These are phyloP conservation scores for Drosophila parvula DNA, from an alignment of 1,140 invertebrate species.

Conservation along the genomic window DNA sequence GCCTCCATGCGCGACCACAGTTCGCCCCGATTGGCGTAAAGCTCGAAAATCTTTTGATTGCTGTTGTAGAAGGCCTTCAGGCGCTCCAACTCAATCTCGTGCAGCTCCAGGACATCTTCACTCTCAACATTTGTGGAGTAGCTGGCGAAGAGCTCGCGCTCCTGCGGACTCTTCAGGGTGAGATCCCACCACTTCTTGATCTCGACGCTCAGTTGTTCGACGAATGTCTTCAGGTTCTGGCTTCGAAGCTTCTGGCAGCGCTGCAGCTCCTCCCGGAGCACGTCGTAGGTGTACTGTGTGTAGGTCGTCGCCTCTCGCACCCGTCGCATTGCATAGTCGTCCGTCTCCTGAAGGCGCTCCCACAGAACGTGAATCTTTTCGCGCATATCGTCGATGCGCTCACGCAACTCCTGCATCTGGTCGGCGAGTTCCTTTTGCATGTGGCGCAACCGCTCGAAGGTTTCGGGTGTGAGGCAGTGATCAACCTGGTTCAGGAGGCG, in stretches of 20 bases:
- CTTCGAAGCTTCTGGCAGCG: constrained; percentile 87
- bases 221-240: constrained; percentile 88
- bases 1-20: constrained; percentile 88
- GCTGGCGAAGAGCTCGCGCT: constrained; percentile 87
- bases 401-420: constrained; percentile 71
- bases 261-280: constrained; percentile 86
- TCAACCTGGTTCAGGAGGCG: constrained; percentile 33
- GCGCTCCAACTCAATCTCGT: constrained; percentile 89
- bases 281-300: constrained; percentile 84
- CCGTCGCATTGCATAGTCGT: constrained; percentile 12
- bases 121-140: constrained; percentile 87
- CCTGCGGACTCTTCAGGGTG: constrained; percentile 86
- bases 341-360: constrained; percentile 84
- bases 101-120: constrained; percentile 89
- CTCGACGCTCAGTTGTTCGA: constrained; percentile 88
- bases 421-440: not conserved
- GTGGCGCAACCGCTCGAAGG: not conserved
- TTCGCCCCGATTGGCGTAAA: constrained; percentile 86
- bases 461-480: constrained; percentile 21
- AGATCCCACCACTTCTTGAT: constrained; percentile 89
- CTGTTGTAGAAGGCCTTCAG: constrained; percentile 88
- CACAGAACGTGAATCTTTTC: constrained; percentile 86
- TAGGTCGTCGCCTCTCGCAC: constrained; percentile 44
- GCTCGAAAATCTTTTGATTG: constrained; percentile 87
- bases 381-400: constrained; percentile 84